Evolutionary conservation across 1,140 invertebrate species (phyloP).

Genomic region (Drosophila tristis): DNA sequence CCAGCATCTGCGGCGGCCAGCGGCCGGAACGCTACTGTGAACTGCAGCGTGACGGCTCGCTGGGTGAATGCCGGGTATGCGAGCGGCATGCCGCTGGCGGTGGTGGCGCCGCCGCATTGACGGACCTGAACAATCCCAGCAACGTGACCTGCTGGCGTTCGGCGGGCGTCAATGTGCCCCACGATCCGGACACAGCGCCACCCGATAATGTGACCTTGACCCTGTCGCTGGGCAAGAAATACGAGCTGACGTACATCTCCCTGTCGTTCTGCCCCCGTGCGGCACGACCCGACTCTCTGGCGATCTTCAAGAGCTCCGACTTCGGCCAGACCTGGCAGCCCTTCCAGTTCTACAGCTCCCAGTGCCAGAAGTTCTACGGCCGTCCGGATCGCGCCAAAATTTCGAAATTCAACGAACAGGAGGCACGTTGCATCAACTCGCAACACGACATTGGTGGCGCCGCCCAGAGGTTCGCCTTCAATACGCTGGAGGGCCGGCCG

Average conservation of each 20-base stretch:
- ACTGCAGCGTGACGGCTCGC: slow-evolving; percentile 85
- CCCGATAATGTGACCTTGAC: slow-evolving; percentile 97
- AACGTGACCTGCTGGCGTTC: slow-evolving; percentile 99
- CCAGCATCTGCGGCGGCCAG: slow-evolving; percentile 94
- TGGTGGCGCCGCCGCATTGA: slow-evolving; percentile 89
- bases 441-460: slow-evolving; percentile 87
- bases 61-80: slow-evolving; percentile 93
- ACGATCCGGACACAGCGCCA: slow-evolving; percentile 88
- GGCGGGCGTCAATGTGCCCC: slow-evolving; percentile 91
- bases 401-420: slow-evolving; percentile 97
- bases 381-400: slow-evolving; percentile 93
- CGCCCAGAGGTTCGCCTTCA: slow-evolving; percentile 95
- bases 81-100: slow-evolving; percentile 89
- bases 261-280: slow-evolving; percentile 96
- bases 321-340: slow-evolving; percentile 97
- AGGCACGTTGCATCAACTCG: slow-evolving; percentile 96
- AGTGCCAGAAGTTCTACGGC: slow-evolving; percentile 95
- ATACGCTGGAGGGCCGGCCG: slow-evolving; percentile 97
- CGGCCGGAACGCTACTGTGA: slow-evolving; percentile 90
- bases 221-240: slow-evolving; percentile 97
- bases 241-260: slow-evolving; percentile 98
- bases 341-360: slow-evolving; percentile 97
- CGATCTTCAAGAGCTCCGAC: slow-evolving; percentile 98
- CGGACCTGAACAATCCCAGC: slow-evolving; percentile 98
- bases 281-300: slow-evolving; percentile 96